Evolutionary conservation across 2,888 invertebrate genomes (phyloP).

Genomic region (Salticus scenicus): DNA sequence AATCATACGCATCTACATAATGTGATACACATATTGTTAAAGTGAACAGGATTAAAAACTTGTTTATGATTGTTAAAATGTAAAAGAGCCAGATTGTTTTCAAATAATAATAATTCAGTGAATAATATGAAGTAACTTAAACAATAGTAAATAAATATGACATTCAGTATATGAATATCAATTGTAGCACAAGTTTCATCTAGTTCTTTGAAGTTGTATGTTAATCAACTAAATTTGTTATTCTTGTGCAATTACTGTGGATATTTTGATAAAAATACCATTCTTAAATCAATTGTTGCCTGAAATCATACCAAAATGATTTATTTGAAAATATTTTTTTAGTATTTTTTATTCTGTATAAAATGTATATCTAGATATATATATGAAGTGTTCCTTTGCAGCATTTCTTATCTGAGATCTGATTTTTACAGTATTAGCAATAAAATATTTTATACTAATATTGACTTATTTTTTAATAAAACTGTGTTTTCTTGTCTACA

Average conservation of each 20-base stretch:
- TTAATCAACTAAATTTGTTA: not conserved
- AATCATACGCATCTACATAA: too few species aligned
- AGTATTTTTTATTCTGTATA: conserved; percentile 26
- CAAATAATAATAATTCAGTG: too few species aligned
- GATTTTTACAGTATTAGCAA: conserved; percentile 55
- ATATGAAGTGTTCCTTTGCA: not conserved
- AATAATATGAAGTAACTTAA: too few species aligned
- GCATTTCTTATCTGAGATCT: conserved; percentile 40
- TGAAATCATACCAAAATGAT: not conserved
- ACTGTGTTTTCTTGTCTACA: too few species aligned
- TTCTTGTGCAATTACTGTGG: not conserved
- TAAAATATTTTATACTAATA: conserved; percentile 51
- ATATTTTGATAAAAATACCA: not conserved
- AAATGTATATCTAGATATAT: conserved; percentile 13
- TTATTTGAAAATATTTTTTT: conserved; percentile 30
- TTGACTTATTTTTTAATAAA: too few species aligned
- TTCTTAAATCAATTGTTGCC: not conserved
- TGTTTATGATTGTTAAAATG: too few species aligned
- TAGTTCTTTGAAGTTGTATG: not conserved
- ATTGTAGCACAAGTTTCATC: not conserved
- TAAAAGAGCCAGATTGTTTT: too few species aligned
- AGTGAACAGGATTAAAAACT: too few species aligned
- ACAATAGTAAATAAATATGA: not conserved
- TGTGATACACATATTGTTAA: too few species aligned
- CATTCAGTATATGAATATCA: not conserved